A percentile compares a stretch with the other conserved stretches of the same genome.
Evolutionary conservation across 2,113 vertebrate genomes (phyloP).

Genomic region (Microtus ochrogaster): DNA sequence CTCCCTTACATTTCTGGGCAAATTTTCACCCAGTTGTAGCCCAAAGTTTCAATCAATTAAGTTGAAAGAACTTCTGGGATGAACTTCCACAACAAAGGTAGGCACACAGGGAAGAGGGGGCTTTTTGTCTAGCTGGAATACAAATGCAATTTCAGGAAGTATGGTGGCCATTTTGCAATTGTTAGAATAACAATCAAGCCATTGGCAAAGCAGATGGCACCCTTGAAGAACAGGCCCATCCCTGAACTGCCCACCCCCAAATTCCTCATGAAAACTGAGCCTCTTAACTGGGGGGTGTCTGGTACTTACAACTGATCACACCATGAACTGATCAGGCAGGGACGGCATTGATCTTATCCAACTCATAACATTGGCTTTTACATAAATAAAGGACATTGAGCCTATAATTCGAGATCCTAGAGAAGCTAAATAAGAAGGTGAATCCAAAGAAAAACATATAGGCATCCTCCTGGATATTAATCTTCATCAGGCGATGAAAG

Average conservation of each 20-base stretch:
- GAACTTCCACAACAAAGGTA: too few species aligned
- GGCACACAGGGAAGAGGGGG: not conserved
- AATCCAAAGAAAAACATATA: too few species aligned
- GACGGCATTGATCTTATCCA: not conserved
- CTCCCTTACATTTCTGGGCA: too few species aligned
- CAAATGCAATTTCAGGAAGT: not conserved
- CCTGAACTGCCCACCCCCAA: not conserved
- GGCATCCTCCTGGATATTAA: too few species aligned
- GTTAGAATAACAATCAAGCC: not conserved
- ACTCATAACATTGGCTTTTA: rapidly evolving
- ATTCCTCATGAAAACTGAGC: constrained; percentile 14
- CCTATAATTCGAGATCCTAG: too few species aligned
- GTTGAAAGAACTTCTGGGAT: too few species aligned
- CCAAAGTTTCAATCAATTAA: too few species aligned
- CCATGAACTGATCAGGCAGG: not conserved
- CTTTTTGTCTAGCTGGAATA: not conserved
- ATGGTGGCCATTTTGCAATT: not conserved
- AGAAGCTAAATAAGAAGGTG: too few species aligned
- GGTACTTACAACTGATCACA: not conserved
- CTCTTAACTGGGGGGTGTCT: not conserved
- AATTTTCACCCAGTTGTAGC: too few species aligned
- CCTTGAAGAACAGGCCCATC: not conserved
- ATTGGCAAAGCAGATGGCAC: not conserved
- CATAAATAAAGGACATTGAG: too few species aligned
- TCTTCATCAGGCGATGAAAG: too few species aligned